phyloP scores from a whole-genome alignment of 37 sponge, comb jelly and placozoan genomes.

The Hexactinellida sp. region DNA sequence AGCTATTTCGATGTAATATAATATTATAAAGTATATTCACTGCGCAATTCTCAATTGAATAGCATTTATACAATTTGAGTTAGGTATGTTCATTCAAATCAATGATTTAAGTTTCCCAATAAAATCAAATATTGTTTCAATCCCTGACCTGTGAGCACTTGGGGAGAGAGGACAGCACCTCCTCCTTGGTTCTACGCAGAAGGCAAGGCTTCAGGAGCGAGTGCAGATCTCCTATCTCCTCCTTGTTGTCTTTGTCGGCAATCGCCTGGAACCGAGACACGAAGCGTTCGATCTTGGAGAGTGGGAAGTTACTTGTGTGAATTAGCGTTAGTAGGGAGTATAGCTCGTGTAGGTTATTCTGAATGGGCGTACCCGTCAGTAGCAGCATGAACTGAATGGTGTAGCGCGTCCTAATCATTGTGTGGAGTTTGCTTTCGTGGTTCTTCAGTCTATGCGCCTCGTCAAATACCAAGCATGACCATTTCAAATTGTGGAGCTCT shows the following conservation, averaged over 20 bases:
- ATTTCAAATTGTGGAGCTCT: conserved; percentile 30
- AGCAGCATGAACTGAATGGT: conserved; percentile 29
- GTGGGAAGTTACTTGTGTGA: conserved; percentile 26
- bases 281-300: conserved; percentile 24
- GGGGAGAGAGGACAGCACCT: conserved; percentile 26
- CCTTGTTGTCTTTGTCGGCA: conserved; percentile 27
- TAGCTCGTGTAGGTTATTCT: conserved; percentile 65
- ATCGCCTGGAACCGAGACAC: conserved; percentile 15
- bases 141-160: neutral
- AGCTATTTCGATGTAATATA: no score
- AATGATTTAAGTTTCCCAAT: no score
- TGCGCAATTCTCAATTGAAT: no score
- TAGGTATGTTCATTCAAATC: no score
- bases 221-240: conserved; percentile 30
- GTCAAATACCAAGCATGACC: conserved; percentile 56
- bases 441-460: conserved; percentile 74
- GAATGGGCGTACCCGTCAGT: conserved; percentile 66
- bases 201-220: conserved; percentile 45
- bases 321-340: conserved; percentile 62
- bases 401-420: conserved; percentile 11
- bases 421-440: conserved; percentile 36
- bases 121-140: no score
- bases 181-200: conserved; percentile 41
- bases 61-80: no score
- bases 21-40: no score